Base-by-base conservation (phyloP, 2,113 vertebrate genomes). In the Entomyzon cyanotis region DNA sequence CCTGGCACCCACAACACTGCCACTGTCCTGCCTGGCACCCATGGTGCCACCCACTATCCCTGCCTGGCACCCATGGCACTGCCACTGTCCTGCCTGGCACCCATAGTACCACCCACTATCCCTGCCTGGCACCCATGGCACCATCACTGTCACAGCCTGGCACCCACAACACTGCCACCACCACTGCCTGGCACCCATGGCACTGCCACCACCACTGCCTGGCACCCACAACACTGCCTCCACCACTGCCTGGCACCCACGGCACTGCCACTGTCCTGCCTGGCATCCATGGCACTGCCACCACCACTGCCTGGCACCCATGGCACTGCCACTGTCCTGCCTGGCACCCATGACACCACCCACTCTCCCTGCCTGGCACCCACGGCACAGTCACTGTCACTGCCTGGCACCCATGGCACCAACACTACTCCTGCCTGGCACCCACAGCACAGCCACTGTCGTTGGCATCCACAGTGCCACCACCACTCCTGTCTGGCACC, bases 171-270 rank as follows among this genome's bases (percentile, higher is more conserved):
- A 59, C 8, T 1, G 11, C 1, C 49, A 39, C 12, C 1, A 2
- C 1, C 7, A 4, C 28, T 28, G 33, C 73, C 15, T 31, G 55
- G 13, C 39, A 35, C 9, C 24, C 60, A 44, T 0, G 1, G 23
- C 28, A 67, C 12, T 0, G 0, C 2, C 62, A 60, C 31, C 2
- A 4, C 1, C 4, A 0, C 21, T 76, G 21, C 39, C 41, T 56
- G 62, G 27, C n/a, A 69, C n/a, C 33, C 16, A 23, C 4, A 2
- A 27, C n/a, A 56, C 31, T 10, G 15, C n/a, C n/a, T n/a, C n/a
- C n/a, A 5, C 2, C 1, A 4, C 52, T 56, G 25, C 20, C 27
- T 76, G 44, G 44, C 63, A 44, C 63, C 30, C 21, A 44, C 7
- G 14, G 31, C 31, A 46, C 41, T 4, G 5, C 2, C 63, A 33